These are phyloP conservation scores for Leistus spinibarbis DNA, from an alignment of 2,888 invertebrate genomes.

Conservation along the genomic window DNA sequence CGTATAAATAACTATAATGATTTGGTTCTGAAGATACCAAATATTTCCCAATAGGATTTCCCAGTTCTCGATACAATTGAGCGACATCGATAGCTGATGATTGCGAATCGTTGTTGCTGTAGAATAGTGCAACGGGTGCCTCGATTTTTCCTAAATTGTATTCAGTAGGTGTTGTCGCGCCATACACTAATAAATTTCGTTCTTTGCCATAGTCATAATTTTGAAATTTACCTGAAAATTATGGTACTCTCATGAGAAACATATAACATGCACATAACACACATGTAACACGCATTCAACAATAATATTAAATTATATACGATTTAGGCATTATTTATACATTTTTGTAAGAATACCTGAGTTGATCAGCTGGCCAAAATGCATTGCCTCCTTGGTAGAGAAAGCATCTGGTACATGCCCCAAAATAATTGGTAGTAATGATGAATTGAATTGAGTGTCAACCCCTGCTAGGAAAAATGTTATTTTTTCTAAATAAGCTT, in stretches of 20 bases:
- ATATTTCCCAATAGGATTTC: slow-evolving; percentile 60
- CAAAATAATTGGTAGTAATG: background rate
- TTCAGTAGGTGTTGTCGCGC: slow-evolving; percentile 61
- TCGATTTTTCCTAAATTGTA: slow-evolving; percentile 65
- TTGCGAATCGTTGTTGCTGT: slow-evolving; percentile 69
- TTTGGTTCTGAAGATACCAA: slow-evolving; percentile 52
- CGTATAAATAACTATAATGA: slow-evolving; percentile 9
- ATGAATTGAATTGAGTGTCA: background rate
- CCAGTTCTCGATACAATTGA: slow-evolving; percentile 58
- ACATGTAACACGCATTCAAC: too few species aligned
- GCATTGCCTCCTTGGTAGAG: background rate
- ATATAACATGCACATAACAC: background rate
- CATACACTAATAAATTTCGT: slow-evolving; percentile 63
- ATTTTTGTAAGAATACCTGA: background rate
- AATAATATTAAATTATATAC: too few species aligned
- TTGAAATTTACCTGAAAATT: slow-evolving; percentile 53
- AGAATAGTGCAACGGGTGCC: slow-evolving; percentile 69
- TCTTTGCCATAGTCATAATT: slow-evolving; percentile 62
- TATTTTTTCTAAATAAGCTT: background rate
- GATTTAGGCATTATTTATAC: too few species aligned
- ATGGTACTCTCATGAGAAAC: too few species aligned
- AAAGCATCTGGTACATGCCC: background rate
- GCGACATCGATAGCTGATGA: slow-evolving; percentile 60
- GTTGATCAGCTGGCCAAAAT: background rate
- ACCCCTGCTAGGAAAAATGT: background rate